Conservation (phyloP, 2,797 vertebrate species). For the Neomorphus geoffroyi region DNA sequence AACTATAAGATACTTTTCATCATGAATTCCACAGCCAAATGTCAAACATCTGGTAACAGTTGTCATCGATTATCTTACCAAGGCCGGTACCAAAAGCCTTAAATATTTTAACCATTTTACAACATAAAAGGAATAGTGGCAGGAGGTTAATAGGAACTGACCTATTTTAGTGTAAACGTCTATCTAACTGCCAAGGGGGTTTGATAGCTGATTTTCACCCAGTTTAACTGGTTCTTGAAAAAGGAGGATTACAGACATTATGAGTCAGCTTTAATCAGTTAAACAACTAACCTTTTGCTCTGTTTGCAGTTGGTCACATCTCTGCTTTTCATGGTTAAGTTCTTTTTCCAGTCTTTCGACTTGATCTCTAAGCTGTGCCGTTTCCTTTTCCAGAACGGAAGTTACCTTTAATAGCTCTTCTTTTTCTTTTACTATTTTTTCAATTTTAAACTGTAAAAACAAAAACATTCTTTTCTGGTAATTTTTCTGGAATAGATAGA, state of each 20-base stretch:
- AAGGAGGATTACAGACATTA: slow-evolving; percentile 5
- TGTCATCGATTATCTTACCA: slow-evolving; percentile 55
- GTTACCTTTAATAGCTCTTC: slow-evolving; percentile 88
- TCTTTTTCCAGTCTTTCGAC: slow-evolving; percentile 85
- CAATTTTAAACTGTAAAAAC: slow-evolving; percentile 89
- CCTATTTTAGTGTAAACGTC: slow-evolving; percentile 57
- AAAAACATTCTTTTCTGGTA: background rate
- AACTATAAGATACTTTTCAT: background rate
- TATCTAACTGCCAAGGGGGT: slow-evolving; percentile 27
- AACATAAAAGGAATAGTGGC: slow-evolving; percentile 64
- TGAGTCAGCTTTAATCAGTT: slow-evolving; percentile 11
- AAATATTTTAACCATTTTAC: slow-evolving; percentile 71
- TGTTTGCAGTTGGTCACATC: slow-evolving; percentile 81
- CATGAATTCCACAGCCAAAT: slow-evolving; percentile 14
- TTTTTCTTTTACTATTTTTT: slow-evolving; percentile 93
- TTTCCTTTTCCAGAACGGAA: slow-evolving; percentile 87
- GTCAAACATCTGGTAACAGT: slow-evolving; percentile 65
- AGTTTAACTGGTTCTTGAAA: slow-evolving; percentile 48
- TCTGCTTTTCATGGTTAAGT: slow-evolving; percentile 85
- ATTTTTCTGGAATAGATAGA: too few species aligned
- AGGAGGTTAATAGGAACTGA: slow-evolving; percentile 68
- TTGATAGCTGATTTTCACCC: slow-evolving; percentile 57
- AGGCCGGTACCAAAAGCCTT: slow-evolving; percentile 63
- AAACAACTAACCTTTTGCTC: slow-evolving; percentile 88
- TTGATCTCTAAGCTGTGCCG: slow-evolving; percentile 84